Base-by-base conservation (phyloP, 2,113 vertebrate genomes). In the Cynoglossus semilaevis region DNA sequence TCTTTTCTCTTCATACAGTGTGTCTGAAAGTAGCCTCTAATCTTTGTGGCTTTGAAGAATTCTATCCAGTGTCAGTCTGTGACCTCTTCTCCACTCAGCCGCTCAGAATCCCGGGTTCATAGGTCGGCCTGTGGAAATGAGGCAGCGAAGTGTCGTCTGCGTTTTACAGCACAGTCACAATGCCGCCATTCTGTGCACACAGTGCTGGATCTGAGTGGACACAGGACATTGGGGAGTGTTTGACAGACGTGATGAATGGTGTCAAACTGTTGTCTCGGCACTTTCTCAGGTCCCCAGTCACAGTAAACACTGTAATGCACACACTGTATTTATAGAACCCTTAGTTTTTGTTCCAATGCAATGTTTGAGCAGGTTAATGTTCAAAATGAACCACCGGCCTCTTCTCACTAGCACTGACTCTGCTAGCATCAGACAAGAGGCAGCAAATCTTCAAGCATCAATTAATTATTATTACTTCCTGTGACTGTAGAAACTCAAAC, bases 1-100 rank as follows among this genome's bases (percentile, higher is more conserved):
- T 69, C 51, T 29, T 41, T 41, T 41, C 73, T 70, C 63, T 72
- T 58, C 36, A 60, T 56, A 58, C 71, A 77, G 50, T 71, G 56
- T 83, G 88, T 88, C 89, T 86, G 84, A 87, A 66, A 18, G 58
- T 58, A 79, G 88, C 74, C 85, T 67, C 52, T 68, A 72, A 79
- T 81, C 79, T 67, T 60, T 69, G 45, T 3, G 51, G 75, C 63
- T 87, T 67, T 83, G 57, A 84, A 84, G 85, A 90, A 87, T 88
- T 91, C 84, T 80, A 77, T 88, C 82, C 87, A 88, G 78, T 78
- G 74, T 69, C 76, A 29, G 65, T 77, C 69, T 58, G 63, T 72
- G 81, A 75, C 81, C 86, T 54, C 13, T 55, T 50, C 55, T 85
- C 86, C 87, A n/a, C 62, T 57, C 43, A 61, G 69, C 63, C 76